Base-by-base conservation (phyloP, 2,888 invertebrate species). In the Corbicula japonica region DNA sequence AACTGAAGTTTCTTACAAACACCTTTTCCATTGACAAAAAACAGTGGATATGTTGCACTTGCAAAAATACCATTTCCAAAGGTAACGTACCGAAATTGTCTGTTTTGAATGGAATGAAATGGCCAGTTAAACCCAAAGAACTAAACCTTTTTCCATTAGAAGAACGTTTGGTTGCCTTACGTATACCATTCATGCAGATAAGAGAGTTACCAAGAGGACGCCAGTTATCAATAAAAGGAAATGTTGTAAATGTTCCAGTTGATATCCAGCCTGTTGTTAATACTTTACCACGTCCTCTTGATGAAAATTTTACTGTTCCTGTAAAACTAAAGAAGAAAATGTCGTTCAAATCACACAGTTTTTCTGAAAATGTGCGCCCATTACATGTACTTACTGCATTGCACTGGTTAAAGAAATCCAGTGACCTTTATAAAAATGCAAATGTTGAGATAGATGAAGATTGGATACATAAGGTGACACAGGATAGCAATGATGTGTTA, bases 191-290 rank as follows among this genome's bases (percentile, higher is more conserved):
- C n/a, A n/a, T n/a, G n/a, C n/a, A n/a, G n/a, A n/a, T n/a, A n/a
- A n/a, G n/a, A n/a, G n/a, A n/a, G n/a, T n/a, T n/a, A n/a, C n/a
- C n/a, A n/a, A n/a, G 75, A 69, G 80, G 77, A 52, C 50, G 71
- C 4, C 83, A 83, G 56, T 69, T 72, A 18, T 78, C 77, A 41
- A 44, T 81, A 4, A 72, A 71, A 73, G 83, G 83, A 61, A 83
- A 84, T 34, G 58, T 71, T 35, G 58, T 86, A 2, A 82, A 84
- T 78, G 80, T 83, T 15, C 86, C 84, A 23, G 71, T 76, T 63
- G 82, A 86, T 71, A 68, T 84, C 23, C 80, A 79, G 46, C 76
- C 79, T 63, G 76, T 48, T 48, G 52, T 71, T 4, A 52, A 58
- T 71, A 21, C 52, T 30, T 41, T 71, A 28, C 71, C 71, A 65